These are phyloP conservation scores for Ciconia maguari DNA, from an alignment of 2,113 vertebrate species.

Conservation along the genomic window DNA sequence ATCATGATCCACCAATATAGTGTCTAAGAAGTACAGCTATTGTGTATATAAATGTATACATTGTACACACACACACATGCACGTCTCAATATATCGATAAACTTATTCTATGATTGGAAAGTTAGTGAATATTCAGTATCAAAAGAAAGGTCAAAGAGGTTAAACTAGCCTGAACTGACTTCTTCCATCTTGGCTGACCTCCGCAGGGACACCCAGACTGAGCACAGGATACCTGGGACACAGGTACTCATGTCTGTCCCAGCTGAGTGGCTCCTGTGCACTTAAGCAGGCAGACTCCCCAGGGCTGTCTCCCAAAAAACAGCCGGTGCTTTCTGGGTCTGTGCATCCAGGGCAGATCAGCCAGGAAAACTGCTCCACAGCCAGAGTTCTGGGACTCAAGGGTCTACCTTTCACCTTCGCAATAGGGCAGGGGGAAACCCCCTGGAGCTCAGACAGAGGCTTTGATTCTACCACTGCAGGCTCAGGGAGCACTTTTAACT, in stretches of 20 bases:
- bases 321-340: not conserved
- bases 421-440: fast-evolving
- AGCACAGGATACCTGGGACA: not conserved
- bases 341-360: not conserved
- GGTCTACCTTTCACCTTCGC: not conserved
- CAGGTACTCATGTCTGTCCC: not conserved
- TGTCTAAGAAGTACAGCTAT: not conserved
- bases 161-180: not conserved
- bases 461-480: not conserved
- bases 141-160: not conserved
- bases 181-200: not conserved
- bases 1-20: not conserved
- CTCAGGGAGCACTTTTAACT: not conserved
- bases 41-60: not conserved
- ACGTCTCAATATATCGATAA: not conserved
- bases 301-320: not conserved
- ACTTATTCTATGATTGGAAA: not conserved
- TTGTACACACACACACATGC: fast-evolving
- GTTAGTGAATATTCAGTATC: not conserved
- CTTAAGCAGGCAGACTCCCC: not conserved
- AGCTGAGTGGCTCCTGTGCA: not conserved
- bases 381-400: not conserved
- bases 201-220: not conserved
- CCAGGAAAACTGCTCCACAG: not conserved
- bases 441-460: not conserved